Evolutionary conservation across 2,113 vertebrate genomes (phyloP), one percentile per base, ranked within the genome.

Genomic region (Nerophis lumbriciformis): DNA sequence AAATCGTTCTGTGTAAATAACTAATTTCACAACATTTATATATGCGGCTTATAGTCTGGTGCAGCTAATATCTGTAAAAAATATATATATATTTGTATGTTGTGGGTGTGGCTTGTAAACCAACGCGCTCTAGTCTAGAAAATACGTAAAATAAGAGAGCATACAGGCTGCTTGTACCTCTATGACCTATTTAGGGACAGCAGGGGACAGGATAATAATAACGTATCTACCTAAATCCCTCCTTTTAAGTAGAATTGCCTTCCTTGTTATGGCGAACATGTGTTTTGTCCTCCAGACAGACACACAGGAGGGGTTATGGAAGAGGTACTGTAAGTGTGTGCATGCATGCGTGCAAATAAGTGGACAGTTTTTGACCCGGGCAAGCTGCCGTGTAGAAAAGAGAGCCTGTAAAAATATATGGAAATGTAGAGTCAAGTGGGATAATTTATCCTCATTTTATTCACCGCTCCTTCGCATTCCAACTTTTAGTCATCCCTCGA

Each of bases 401-500:
- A 69, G 51, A 61, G 61, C 47, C 21, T 68, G 53, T 56, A 53
- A 45, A 47, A 59, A 56, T 50, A 68, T 39, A 51, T 4, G 3
- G 36, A 73, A 78, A 59, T 60, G 63, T 59, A n/a, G 69, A 68
- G 68, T 70, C 8, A 54, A 14, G 73, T 50, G 44, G 48, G 63
- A 63, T 61, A 16, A 69, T 78, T 76, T 77, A 66, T 47, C 52
- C 68, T 10, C 65, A 44, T 74, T 77, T 69, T 50, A 73, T 44
- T 21, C 65, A 67, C 59, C 28, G 38, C 62, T 73, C 44, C 45
- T 19, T 67, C 60, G 6, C 52, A 59, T 48, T 63, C 66, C 52
- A 53, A 83, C 60, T 73, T 77, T 85, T 77, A 83, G 81, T 80
- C 69, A 83, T 76, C 76, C 59, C 60, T 44, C 56, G 53, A 62